Base-by-base conservation (phyloP, 2,888 invertebrate species). In the Drosophila multiciliata region DNA sequence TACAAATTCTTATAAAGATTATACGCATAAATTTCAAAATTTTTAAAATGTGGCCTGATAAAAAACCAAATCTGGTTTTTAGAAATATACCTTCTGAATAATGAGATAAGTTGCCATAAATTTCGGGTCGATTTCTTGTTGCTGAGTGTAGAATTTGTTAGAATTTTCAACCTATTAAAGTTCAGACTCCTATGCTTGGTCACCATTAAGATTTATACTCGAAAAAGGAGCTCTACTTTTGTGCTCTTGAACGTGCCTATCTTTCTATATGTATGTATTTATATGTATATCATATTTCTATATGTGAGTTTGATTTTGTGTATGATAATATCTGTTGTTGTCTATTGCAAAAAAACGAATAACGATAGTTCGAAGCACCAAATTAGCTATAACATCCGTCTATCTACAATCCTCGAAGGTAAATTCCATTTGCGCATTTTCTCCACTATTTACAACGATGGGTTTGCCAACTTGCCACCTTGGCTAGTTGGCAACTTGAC, bases 111-210 rank as follows among this genome's bases (percentile, higher is more conserved):
- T 40, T 40, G 17, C 9, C 17, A n/a, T n/a, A 45, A 45, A 45
- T 15, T 45, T 45, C 15, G 23, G 8, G 15, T 15, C 15, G 15
- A 45, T 23, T 38, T 17, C 3, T 38, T 15, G 4, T 23, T 23
- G 15, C 45, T 23, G 23, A 15, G 17, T 42, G 54, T 69, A 70
- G 20, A 80, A 58, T 66, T 67, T 69, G 42, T 64, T 78, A 54
- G 55, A 64, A 53, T 78, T 73, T 75, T 80, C 82, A 87, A 85
- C 79, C 81, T 81, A 90, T 77, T 75, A 76, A 90, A 78, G 71
- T 90, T 88, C 87, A 87, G 87, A 87, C 87, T 87, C 90, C 78
- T 78, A 86, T 88, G 86, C 75, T 90, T 87, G 90, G 87, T 87
- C 87, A 81, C 88, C 20, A 45, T 23, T 45, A 88, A 83, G 79